Evolutionary conservation across 2,797 vertebrate species (phyloP).

Genomic region (Alosa sapidissima): DNA sequence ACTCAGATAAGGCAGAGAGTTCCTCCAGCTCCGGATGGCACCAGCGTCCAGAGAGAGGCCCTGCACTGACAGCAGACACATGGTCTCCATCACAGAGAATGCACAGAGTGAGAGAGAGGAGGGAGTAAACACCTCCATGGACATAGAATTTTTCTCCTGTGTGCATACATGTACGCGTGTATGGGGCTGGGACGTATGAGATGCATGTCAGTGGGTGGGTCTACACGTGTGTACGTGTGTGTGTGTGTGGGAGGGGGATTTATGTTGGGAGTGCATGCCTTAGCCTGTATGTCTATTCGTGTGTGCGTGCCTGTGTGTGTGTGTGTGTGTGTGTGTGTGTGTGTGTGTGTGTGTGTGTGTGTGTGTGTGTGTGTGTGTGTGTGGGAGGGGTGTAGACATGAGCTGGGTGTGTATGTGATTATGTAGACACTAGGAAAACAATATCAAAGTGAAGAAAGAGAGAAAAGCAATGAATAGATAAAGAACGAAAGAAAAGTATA

Average conservation of each 20-base stretch:
- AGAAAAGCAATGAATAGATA: background rate
- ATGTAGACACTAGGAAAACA: background rate
- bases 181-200: background rate
- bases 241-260: background rate
- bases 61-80: constrained; percentile 16
- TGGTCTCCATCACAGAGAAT: background rate
- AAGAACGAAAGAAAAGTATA: background rate
- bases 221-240: background rate
- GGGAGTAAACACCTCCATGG: constrained; percentile 10
- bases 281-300: background rate
- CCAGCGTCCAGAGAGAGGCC: background rate
- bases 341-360: constrained; percentile 22
- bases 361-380: background rate
- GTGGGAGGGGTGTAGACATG: background rate
- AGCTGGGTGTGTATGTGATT: background rate
- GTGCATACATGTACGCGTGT: background rate
- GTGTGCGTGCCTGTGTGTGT: background rate
- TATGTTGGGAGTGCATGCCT: background rate
- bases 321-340: background rate
- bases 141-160: background rate
- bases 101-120: background rate
- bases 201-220: background rate
- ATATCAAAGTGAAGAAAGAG: background rate
- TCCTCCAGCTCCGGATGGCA: constrained; percentile 15
- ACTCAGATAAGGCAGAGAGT: constrained; percentile 2